Conservation (phyloP, 2,888 invertebrate species). For the Loripinus fragilis region DNA sequence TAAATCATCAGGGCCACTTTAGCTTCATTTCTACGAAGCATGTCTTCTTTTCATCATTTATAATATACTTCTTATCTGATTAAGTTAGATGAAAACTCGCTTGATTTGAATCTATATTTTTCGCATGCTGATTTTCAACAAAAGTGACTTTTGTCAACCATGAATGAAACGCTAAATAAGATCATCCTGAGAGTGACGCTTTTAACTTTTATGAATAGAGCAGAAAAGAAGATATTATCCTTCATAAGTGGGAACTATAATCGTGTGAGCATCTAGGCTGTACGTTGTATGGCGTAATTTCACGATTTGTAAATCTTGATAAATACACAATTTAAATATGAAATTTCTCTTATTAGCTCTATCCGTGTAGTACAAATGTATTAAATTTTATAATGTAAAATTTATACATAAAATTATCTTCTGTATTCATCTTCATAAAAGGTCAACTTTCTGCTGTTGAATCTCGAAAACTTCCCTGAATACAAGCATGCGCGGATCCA, state of each 20-base stretch:
- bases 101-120: conserved; percentile 59
- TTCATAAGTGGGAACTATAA: conserved; percentile 16
- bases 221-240: conserved; percentile 58
- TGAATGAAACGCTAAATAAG: conserved; percentile 17
- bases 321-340: conserved; percentile 16
- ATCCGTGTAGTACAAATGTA: conserved; percentile 12
- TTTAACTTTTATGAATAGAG: conserved; percentile 60
- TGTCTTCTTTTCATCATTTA: conserved; percentile 16
- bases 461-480: too few species aligned
- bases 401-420: background rate
- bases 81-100: conserved; percentile 45
- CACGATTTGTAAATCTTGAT: conserved; percentile 17
- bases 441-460: too few species aligned
- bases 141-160: conserved; percentile 56
- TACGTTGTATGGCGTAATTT: conserved; percentile 18
- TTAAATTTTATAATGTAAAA: background rate
- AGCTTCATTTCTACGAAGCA: conserved; percentile 11
- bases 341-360: conserved; percentile 11
- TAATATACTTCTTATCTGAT: conserved; percentile 46
- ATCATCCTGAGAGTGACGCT: conserved; percentile 51
- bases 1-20: background rate
- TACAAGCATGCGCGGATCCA: too few species aligned
- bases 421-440: too few species aligned
- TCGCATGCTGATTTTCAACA: conserved; percentile 49
- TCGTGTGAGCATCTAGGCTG: background rate